Evolutionary conservation across 2,113 vertebrate genomes (phyloP).

Genomic region (Tautogolabrus adspersus): DNA sequence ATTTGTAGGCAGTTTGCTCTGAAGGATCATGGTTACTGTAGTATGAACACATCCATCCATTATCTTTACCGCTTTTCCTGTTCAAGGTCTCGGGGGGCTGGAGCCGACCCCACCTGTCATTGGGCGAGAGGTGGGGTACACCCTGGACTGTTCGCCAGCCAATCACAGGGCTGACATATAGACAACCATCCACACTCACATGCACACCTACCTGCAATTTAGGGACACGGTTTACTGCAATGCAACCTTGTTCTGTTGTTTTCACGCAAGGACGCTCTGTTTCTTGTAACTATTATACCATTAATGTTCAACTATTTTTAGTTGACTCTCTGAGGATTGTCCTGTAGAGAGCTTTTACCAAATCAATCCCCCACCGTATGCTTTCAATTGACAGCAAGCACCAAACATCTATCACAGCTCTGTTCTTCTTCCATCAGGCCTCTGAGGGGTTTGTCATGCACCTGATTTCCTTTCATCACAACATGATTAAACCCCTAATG

Average conservation of each 20-base stretch:
- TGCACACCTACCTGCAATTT: too few relatives aligned
- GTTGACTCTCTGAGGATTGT: not conserved
- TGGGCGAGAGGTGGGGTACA: too few relatives aligned
- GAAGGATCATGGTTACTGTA: not conserved
- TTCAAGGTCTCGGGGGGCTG: too few relatives aligned
- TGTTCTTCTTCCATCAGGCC: constrained; percentile 13
- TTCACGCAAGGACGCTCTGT: not conserved
- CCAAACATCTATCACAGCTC: not conserved
- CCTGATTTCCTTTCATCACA: constrained; percentile 51
- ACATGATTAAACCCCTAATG: constrained; percentile 53
- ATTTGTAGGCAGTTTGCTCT: not conserved
- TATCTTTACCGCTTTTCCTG: too few relatives aligned
- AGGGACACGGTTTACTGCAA: too few relatives aligned
- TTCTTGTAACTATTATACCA: not conserved
- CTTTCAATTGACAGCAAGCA: not conserved
- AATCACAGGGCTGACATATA: too few relatives aligned
- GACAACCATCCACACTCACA: too few relatives aligned
- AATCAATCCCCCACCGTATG: not conserved
- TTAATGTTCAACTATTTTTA: not conserved
- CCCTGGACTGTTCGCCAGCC: too few relatives aligned
- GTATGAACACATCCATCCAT: not conserved
- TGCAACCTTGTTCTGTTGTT: not conserved
- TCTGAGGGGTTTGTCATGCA: constrained; percentile 25
- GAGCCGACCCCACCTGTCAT: too few relatives aligned
- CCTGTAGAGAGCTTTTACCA: not conserved